A percentile compares a stretch with the other conserved stretches of the same genome.
Evolutionary conservation across 2,113 vertebrate genomes (phyloP).

Genomic region (Laticauda colubrina): DNA sequence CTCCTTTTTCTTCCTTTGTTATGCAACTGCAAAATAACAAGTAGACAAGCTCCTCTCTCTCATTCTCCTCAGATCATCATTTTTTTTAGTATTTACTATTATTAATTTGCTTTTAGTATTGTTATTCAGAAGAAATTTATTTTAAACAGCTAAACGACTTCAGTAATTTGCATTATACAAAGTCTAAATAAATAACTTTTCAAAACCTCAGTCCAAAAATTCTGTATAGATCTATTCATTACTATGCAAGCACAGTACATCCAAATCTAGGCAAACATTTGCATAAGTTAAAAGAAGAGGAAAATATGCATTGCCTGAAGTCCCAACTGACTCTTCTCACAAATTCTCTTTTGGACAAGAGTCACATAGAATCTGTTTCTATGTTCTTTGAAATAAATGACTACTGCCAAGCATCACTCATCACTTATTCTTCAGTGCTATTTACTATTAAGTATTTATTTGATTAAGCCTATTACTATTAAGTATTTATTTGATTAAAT

Average conservation of each 20-base stretch:
- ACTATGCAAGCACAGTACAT: background rate
- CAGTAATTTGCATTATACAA: background rate
- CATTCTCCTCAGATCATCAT: background rate
- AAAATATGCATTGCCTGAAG: background rate
- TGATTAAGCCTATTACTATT: conserved; percentile 35
- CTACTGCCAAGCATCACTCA: conserved; percentile 44
- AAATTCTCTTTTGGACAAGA: background rate
- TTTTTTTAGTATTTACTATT: background rate
- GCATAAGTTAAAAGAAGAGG: background rate
- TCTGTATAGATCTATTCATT: background rate
- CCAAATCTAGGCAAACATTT: background rate
- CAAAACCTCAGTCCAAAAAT: background rate
- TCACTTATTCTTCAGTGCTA: conserved; percentile 49
- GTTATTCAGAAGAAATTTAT: background rate
- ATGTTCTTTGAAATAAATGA: conserved; percentile 23
- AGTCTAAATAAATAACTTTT: background rate
- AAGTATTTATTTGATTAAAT: conserved; percentile 55
- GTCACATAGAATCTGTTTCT: background rate
- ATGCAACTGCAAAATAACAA: background rate
- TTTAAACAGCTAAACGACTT: background rate
- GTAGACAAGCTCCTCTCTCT: background rate
- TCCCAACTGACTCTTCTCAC: background rate
- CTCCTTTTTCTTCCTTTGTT: background rate
- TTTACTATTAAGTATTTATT: conserved; percentile 61
- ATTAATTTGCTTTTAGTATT: background rate